Conservation (phyloP, 2,113 vertebrate genomes). For the Urocolius indicus region DNA sequence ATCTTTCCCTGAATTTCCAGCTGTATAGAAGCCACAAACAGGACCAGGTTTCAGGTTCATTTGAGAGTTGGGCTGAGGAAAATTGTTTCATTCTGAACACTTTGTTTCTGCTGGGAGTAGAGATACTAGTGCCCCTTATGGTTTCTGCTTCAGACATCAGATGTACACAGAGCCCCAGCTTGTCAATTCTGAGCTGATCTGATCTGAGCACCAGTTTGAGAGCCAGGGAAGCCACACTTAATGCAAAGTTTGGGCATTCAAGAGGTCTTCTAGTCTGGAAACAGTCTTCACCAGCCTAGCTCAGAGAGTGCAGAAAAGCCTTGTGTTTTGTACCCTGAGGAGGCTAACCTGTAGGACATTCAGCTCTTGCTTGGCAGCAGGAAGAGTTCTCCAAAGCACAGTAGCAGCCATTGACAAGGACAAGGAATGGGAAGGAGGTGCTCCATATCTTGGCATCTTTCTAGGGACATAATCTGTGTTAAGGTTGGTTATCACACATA, state of each 20-base stretch:
- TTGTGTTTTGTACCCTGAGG: rapidly evolving
- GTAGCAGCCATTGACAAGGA: not conserved
- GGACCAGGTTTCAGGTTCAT: not conserved
- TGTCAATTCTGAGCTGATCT: not conserved
- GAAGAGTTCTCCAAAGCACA: not conserved
- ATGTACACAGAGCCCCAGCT: not conserved
- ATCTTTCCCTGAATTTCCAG: not conserved
- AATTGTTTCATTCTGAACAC: not conserved
- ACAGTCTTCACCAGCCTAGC: not conserved
- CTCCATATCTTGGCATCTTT: not conserved
- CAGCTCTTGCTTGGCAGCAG: not conserved
- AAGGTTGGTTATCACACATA: conserved; percentile 1
- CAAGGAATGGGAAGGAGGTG: not conserved
- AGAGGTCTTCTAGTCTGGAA: not conserved
- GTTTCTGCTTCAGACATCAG: not conserved
- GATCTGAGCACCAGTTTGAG: not conserved
- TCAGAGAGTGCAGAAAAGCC: not conserved
- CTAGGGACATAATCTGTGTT: not conserved
- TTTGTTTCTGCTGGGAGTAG: not conserved
- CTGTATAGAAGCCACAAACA: not conserved
- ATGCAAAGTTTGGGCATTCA: not conserved
- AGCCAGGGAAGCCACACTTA: rapidly evolving
- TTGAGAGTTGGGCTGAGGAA: not conserved
- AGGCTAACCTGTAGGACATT: not conserved
- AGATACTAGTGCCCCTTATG: not conserved